These are phyloP conservation scores for Tuta absoluta DNA, from an alignment of 2,888 invertebrate species.

Conservation along the genomic window DNA sequence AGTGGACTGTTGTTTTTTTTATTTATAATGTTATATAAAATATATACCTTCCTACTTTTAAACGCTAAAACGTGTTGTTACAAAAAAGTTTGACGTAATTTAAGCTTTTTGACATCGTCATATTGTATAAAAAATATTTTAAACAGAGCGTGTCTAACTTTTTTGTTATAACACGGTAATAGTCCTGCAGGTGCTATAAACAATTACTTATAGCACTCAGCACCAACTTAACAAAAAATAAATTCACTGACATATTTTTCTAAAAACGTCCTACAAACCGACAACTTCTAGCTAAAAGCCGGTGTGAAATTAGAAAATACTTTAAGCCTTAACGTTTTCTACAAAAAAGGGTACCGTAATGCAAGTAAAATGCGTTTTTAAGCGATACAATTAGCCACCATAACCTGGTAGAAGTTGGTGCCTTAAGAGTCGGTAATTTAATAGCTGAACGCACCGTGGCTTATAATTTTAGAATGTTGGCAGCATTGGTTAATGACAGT, in stretches of 20 bases:
- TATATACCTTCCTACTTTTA: too few relatives aligned
- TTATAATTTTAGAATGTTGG: slow-evolving; percentile 74
- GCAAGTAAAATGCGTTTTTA: slow-evolving; percentile 58
- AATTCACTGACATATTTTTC: not conserved
- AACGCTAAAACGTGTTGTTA: too few relatives aligned
- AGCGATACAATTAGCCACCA: slow-evolving; percentile 62
- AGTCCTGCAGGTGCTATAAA: not conserved
- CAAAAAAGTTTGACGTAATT: too few relatives aligned
- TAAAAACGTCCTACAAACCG: not conserved
- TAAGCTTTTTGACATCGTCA: too few relatives aligned
- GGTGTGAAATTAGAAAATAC: slow-evolving; percentile 17
- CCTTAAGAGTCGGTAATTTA: slow-evolving; percentile 67
- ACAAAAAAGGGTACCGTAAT: slow-evolving; percentile 18
- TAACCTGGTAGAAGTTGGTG: slow-evolving; percentile 48
- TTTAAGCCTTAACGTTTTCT: slow-evolving; percentile 14
- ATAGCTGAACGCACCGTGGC: slow-evolving; percentile 70
- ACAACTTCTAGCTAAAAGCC: slow-evolving; percentile 5
- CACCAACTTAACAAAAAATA: not conserved
- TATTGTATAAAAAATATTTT: too few relatives aligned
- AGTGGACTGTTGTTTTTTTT: too few relatives aligned
- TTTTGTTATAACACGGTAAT: not conserved
- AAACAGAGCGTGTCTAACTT: too few relatives aligned
- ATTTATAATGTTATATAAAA: too few relatives aligned
- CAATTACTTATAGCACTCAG: not conserved
- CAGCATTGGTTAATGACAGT: slow-evolving; percentile 77